Base-by-base conservation (phyloP, 2,113 vertebrate genomes). In the Heterocephalus glaber region DNA sequence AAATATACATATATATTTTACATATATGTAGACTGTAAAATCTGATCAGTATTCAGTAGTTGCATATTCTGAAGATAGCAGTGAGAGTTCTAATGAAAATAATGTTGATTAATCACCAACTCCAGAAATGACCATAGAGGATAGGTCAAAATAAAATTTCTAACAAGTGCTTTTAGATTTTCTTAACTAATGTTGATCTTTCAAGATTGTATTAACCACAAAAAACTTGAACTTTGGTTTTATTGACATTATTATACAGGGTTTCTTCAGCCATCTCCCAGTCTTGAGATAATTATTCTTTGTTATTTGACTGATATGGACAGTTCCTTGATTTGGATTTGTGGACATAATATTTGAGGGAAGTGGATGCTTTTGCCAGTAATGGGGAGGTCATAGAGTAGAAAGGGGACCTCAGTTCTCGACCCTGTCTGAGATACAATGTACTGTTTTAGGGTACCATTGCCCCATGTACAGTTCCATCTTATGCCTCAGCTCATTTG, bases 161-260 rank as follows among this genome's bases (percentile, higher is more conserved):
- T 77, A 77, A 68, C 33, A 86, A 66, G 7, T 94, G 22, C 90
- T 44, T 81, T 83, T 74, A 91, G 30, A 80, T 86, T 79, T 81
- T 94, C 47, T 85, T 88, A 85, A 44, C 49, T 76, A 80, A 54
- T 47, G 30, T 2, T 76, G 10, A 41, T 54, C n/a, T 79, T 94
- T 91, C 82, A 80, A 52, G 47, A 72, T 95, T 60, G 8, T 44
- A 33, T 52, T 81, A 77, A 47, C 12, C 82, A 20, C 13, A 14
- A 35, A 83, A 84, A 92, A 93, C 11, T 94, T 80, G 30, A 95
- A 65, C 47, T 86, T 86, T n/a, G 72, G 24, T 88, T 92, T 92
- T 66, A 47, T 10, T 92, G 54, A 81, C n/a, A 26, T 65, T 90
- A 54, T 86, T 44, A 66, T 30, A 54, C 4, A 60, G 61, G 16